Evolutionary conservation across 2,888 invertebrate species (phyloP).

Genomic region (Tanytarsus gracilentus): DNA sequence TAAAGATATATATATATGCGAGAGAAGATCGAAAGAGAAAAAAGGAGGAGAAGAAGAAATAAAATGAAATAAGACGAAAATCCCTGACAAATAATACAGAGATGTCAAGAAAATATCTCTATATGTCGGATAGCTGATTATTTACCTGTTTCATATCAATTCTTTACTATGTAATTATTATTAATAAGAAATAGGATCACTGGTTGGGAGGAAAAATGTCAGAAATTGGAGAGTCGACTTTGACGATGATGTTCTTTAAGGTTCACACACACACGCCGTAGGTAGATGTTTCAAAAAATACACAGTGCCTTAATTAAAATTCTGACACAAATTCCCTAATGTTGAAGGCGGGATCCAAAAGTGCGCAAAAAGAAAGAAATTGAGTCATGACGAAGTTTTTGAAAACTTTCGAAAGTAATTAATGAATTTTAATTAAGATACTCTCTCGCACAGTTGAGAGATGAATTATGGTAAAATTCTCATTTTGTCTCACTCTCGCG

Average conservation of each 20-base stretch:
- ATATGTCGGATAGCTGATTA: not conserved
- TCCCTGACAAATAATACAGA: no score
- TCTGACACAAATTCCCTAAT: conserved; percentile 13
- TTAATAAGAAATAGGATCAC: not conserved
- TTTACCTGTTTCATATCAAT: not conserved
- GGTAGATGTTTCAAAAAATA: no score
- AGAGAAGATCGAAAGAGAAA: not conserved
- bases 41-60: no score
- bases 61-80: not conserved
- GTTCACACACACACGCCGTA: no score
- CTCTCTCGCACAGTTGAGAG: no score
- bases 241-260: no score
- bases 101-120: not conserved
- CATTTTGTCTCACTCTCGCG: no score
- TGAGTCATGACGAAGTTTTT: not conserved
- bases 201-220: not conserved
- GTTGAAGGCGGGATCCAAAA: no score
- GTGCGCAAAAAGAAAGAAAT: not conserved
- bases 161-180: not conserved
- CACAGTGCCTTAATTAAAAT: conserved; percentile 8
- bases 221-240: no score
- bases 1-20: not conserved
- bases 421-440: conserved; percentile 13
- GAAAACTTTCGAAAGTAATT: conserved; percentile 1
- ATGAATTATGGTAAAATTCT: no score